phyloP scores from a whole-genome alignment of 92 coral and sea anemone species.

The Porites divaricata region DNA sequence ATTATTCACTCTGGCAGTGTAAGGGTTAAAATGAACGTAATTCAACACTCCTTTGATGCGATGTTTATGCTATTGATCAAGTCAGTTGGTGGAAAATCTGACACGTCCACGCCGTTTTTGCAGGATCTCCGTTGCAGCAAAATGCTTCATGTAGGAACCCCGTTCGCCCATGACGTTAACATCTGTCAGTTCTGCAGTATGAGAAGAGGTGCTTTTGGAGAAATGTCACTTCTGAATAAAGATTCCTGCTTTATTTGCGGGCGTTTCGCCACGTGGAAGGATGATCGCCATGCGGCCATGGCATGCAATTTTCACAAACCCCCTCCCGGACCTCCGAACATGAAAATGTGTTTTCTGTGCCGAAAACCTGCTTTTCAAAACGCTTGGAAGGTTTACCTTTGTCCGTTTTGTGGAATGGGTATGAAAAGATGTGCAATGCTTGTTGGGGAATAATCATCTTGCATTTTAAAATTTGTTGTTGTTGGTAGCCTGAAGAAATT shows the following conservation, averaged over 20 bases:
- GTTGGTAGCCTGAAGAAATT: no score
- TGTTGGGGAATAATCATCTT: constrained; percentile 18
- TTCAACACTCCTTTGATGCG: no score
- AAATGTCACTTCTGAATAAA: constrained; percentile 53
- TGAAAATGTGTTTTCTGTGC: constrained; percentile 72
- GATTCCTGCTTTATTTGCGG: constrained; percentile 79
- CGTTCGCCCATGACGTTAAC: constrained; percentile 62
- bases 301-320: constrained; percentile 68
- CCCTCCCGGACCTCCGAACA: constrained; percentile 65
- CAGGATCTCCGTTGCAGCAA: constrained; percentile 70
- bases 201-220: constrained; percentile 67
- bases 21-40: no score
- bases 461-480: background rate
- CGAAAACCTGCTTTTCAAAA: constrained; percentile 49
- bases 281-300: constrained; percentile 60
- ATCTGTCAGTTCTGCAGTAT: constrained; percentile 78
- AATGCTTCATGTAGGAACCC: constrained; percentile 28
- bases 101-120: background rate
- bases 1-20: no score
- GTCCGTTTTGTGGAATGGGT: constrained; percentile 60
- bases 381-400: constrained; percentile 57
- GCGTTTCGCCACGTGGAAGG: constrained; percentile 54
- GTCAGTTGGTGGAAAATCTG: background rate
- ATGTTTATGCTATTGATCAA: no score
- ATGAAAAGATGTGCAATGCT: constrained; percentile 59